Evolutionary conservation across 2,113 vertebrate genomes (phyloP), one percentile per base, ranked within the genome.

Genomic region (Oceanodroma tethys): DNA sequence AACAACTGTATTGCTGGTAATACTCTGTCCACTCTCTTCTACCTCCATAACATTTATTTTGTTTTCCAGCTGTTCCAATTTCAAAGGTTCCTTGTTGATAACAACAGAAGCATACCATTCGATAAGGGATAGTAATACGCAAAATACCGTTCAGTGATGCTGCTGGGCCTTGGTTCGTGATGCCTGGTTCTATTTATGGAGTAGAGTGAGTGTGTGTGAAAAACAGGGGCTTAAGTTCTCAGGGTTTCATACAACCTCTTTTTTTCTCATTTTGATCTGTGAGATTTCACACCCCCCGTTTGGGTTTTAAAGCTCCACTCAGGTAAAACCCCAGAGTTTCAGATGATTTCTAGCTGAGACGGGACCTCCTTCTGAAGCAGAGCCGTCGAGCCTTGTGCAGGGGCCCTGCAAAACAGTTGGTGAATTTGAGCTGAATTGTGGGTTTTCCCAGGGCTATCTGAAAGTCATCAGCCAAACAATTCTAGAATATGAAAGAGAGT

Each of bases 261-360:
- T 62, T 30, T 56, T 68, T 87, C 89, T 95, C 86, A 5, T 93
- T 95, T 66, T 83, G 91, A 93, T 87, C 78, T 95, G 93, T 95
- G 93, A 94, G 96, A 88, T 96, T 91, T 96, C 95, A 88, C 95
- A 82, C 91, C 85, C n/a, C 47, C 89, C 68, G 50, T 40, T 34
- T 29, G 91, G 93, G 67, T 95, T 95, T 94, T 20, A 85, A 36
- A 74, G 89, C 87, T 58, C 78, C 67, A 79, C 23, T 74, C 91
- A 59, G 89, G 89, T 29, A 19, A 96, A 97, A 88, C 92, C 92
- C 70, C 93, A 55, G 87, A 32, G 89, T 82, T 93, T 95, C 53
- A 34, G 91, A 84, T 89, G 93, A 93, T 82, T 95, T 95, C n/a
- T 27, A 80, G 91, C 96, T 43, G 6, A 0, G 25, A 13, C 36